These are phyloP conservation scores for Taxidea taxus DNA, from an alignment of 2,113 vertebrate genomes.

Conservation along the genomic window DNA sequence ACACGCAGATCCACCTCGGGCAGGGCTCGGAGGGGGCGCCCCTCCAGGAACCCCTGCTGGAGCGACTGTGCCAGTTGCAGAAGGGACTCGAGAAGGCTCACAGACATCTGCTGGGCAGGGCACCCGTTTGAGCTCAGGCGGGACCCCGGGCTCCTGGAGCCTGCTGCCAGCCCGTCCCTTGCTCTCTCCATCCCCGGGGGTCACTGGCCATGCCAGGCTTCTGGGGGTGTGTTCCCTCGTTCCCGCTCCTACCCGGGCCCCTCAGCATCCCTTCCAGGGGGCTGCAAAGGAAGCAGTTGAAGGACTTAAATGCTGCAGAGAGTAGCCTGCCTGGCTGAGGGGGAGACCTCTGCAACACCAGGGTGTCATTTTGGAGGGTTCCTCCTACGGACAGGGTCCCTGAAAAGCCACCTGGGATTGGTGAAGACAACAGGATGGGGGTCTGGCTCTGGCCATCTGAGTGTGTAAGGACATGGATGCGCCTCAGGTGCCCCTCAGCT, in stretches of 20 bases:
- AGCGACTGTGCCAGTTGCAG: background rate
- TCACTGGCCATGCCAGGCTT: background rate
- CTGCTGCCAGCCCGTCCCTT: no score
- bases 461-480: no score
- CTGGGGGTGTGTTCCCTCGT: background rate
- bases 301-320: fast-evolving
- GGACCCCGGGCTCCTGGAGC: background rate
- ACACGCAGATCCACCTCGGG: fast-evolving
- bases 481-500: background rate
- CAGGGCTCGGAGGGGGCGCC: fast-evolving
- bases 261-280: background rate
- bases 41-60: fast-evolving
- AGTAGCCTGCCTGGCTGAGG: no score
- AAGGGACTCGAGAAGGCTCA: background rate
- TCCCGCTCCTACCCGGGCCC: background rate
- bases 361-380: background rate
- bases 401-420: background rate
- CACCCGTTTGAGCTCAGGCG: fast-evolving
- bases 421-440: background rate
- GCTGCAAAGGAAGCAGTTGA: background rate
- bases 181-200: no score
- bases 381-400: background rate
- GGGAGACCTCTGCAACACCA: fast-evolving
- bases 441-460: background rate
- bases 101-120: fast-evolving